A percentile compares a stretch with the other conserved stretches of the same genome.
phyloP scores from a whole-genome alignment of 2,797 vertebrate genomes.

The Eulemur rubriventer region DNA sequence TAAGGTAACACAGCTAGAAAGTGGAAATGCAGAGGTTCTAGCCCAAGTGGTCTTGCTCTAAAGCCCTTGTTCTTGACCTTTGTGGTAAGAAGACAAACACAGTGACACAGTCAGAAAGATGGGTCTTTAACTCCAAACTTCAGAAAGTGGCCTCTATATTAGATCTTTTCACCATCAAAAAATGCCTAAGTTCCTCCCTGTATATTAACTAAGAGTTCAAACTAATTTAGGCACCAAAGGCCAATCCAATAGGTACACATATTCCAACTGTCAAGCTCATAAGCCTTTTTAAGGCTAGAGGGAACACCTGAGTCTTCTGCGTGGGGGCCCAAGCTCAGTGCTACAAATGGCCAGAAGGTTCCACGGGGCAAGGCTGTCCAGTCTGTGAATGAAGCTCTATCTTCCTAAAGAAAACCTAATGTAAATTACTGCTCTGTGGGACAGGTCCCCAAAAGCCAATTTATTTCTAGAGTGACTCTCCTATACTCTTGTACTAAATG shows the following conservation, averaged over 20 bases:
- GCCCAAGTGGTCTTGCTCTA: not conserved
- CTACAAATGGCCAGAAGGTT: not conserved
- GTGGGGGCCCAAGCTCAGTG: not conserved
- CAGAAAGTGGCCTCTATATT: not conserved
- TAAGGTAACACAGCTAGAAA: not conserved
- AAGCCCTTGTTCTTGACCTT: not conserved
- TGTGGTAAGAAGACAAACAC: not conserved
- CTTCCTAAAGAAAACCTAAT: conserved; percentile 27
- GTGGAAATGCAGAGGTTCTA: not conserved
- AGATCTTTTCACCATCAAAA: not conserved
- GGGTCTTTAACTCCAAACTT: not conserved
- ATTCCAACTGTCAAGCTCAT: not conserved
- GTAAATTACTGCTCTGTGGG: not conserved
- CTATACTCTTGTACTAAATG: not conserved
- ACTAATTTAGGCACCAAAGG: not conserved
- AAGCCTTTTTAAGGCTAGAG: not conserved
- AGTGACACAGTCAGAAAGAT: not conserved
- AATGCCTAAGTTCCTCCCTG: not conserved
- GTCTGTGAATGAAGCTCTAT: not conserved
- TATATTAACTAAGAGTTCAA: not conserved
- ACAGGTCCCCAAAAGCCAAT: not conserved
- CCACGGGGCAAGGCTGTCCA: not conserved
- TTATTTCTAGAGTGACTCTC: not conserved
- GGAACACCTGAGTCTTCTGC: not conserved
- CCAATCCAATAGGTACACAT: not conserved